Percentiles rank a stretch among this genome's conserved stretches.
Evolutionary conservation across 1,140 invertebrate genomes (phyloP).

Genomic region (Nebria ingens): DNA sequence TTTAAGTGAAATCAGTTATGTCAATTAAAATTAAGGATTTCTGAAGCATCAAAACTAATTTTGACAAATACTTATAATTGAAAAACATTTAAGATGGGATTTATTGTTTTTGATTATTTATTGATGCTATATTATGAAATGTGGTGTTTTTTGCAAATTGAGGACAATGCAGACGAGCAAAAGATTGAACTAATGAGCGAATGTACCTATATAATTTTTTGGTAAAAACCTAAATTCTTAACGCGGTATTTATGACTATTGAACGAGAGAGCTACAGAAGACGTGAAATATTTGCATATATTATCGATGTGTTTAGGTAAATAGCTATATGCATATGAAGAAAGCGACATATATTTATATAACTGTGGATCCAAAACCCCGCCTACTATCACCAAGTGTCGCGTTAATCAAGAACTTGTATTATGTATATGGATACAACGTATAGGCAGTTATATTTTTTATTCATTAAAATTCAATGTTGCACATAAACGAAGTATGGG

Average conservation of each 20-base stretch:
- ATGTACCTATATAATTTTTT: background rate
- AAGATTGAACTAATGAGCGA: no score
- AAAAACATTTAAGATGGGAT: no score
- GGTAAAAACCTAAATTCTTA: background rate
- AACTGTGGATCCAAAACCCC: background rate
- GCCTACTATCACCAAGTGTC: background rate
- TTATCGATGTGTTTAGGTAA: no score
- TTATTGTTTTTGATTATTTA: no score
- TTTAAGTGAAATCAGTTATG: no score
- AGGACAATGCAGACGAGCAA: no score
- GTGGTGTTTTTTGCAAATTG: no score
- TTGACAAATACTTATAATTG: no score
- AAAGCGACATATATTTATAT: conserved; percentile 1
- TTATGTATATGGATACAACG: background rate
- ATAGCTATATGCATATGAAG: no score
- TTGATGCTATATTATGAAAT: no score
- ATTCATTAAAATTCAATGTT: conserved; percentile 3
- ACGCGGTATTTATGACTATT: background rate
- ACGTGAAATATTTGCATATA: background rate
- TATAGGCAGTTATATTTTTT: background rate
- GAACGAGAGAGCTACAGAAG: background rate
- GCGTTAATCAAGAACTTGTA: background rate
- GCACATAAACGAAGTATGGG: background rate
- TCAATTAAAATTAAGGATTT: no score
- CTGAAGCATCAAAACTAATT: no score